Conservation (phyloP, 2,888 invertebrate genomes). For the Oscheius sp. region DNA sequence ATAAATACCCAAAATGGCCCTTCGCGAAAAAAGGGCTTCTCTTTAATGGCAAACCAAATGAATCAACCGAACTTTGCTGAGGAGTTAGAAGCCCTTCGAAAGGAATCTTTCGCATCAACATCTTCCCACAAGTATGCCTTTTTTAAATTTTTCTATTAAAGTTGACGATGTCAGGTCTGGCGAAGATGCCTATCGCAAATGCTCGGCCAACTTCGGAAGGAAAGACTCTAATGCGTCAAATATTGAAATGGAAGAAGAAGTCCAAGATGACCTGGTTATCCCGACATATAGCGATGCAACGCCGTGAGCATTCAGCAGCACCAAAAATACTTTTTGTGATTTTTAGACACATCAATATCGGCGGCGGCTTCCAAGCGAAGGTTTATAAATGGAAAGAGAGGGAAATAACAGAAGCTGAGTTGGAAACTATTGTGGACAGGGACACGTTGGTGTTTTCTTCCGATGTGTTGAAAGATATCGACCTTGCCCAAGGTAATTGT, state of each 20-base stretch:
- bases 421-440: constrained; percentile 63
- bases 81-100: constrained; percentile 68
- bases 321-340: neutral
- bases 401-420: constrained; percentile 59
- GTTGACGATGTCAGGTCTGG: constrained; percentile 15
- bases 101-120: constrained; percentile 61
- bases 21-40: constrained; percentile 61
- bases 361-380: constrained; percentile 64
- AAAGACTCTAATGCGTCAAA: constrained; percentile 42
- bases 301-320: constrained; percentile 43
- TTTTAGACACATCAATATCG: constrained; percentile 58
- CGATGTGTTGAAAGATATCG: constrained; percentile 61
- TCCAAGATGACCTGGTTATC: constrained; percentile 36
- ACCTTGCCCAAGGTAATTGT: constrained; percentile 51
- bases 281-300: constrained; percentile 47
- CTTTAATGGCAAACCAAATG: constrained; percentile 44
- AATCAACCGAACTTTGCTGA: constrained; percentile 46
- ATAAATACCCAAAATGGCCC: constrained; percentile 30
- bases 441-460: constrained; percentile 66
- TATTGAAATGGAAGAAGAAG: constrained; percentile 48
- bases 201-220: constrained; percentile 9
- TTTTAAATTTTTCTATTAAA: neutral
- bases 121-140: constrained; percentile 14
- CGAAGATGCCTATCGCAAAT: constrained; percentile 30
- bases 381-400: constrained; percentile 71